A percentile compares a stretch with the other conserved stretches of the same genome.
phyloP scores from a whole-genome alignment of 2,797 vertebrate genomes.

The Parambassis ranga region DNA sequence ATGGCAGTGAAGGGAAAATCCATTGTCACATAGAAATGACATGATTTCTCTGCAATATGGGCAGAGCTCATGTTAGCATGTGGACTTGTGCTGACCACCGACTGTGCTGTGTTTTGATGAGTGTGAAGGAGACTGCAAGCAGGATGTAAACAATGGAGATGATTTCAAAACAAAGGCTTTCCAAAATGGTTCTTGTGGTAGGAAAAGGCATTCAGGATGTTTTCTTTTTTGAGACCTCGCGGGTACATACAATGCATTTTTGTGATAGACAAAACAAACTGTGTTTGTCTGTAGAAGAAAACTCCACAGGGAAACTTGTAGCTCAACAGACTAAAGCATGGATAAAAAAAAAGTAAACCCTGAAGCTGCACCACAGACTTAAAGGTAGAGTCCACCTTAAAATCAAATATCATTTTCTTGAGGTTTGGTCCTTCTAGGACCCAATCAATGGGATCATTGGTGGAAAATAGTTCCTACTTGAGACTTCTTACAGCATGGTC shows the following conservation, averaged over 20 bases:
- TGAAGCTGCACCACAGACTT: neutral
- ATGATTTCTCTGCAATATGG: neutral
- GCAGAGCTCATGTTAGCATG: neutral
- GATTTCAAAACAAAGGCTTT: conserved; percentile 12
- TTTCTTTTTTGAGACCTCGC: conserved; percentile 1
- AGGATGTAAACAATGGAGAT: neutral
- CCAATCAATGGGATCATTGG: no score
- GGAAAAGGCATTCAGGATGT: neutral
- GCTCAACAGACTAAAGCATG: neutral
- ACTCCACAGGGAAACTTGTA: neutral
- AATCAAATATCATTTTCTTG: no score
- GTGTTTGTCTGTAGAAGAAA: conserved; percentile 14
- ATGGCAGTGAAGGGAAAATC: neutral
- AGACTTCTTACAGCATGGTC: no score
- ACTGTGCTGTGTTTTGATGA: neutral
- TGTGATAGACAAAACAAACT: conserved; percentile 19
- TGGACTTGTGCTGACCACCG: neutral
- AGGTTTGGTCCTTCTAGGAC: no score
- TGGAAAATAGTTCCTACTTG: no score
- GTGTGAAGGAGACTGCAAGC: neutral
- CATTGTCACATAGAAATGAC: neutral
- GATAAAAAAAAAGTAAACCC: conserved; percentile 3
- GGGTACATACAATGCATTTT: neutral
- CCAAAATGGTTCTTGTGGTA: neutral
- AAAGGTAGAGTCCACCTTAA: no score